These are phyloP conservation scores for Drosophila gunungcola DNA, from an alignment of 1,140 invertebrate genomes.

Conservation along the genomic window DNA sequence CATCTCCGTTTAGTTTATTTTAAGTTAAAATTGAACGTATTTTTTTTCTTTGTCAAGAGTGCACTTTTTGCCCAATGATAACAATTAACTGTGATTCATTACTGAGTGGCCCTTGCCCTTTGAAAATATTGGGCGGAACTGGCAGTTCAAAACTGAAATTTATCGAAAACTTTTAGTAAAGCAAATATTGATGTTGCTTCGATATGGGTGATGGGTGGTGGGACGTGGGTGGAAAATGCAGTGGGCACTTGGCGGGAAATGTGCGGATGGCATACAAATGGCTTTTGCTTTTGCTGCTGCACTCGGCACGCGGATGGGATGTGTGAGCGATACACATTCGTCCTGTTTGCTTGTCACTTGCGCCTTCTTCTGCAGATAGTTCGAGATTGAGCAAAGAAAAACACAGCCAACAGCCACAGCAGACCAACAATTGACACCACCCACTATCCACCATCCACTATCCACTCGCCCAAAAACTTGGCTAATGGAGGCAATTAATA, in stretches of 20 bases:
- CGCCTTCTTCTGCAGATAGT: conserved; percentile 1
- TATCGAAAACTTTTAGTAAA: conserved; percentile 37
- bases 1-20: too few species aligned
- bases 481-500: conserved; percentile 21
- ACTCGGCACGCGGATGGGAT: conserved; percentile 5
- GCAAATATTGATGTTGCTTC: conserved; percentile 21
- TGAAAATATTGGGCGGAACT: background rate
- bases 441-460: background rate
- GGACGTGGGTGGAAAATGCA: conserved; percentile 1
- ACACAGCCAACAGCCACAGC: background rate
- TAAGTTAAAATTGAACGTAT: background rate
- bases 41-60: background rate
- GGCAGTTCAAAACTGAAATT: conserved; percentile 13
- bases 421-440: conserved; percentile 3
- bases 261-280: conserved; percentile 19
- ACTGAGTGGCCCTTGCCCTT: background rate
- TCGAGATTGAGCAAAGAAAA: background rate
- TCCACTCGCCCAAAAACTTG: too few species aligned
- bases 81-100: conserved; percentile 11
- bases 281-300: background rate
- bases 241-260: conserved; percentile 15
- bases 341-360: conserved; percentile 16
- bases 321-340: background rate
- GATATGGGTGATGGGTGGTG: too few species aligned
- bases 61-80: background rate